Evolutionary conservation across 2,113 vertebrate species (phyloP), one percentile per base, ranked within the genome.

Genomic region (Caranx ignobilis): DNA sequence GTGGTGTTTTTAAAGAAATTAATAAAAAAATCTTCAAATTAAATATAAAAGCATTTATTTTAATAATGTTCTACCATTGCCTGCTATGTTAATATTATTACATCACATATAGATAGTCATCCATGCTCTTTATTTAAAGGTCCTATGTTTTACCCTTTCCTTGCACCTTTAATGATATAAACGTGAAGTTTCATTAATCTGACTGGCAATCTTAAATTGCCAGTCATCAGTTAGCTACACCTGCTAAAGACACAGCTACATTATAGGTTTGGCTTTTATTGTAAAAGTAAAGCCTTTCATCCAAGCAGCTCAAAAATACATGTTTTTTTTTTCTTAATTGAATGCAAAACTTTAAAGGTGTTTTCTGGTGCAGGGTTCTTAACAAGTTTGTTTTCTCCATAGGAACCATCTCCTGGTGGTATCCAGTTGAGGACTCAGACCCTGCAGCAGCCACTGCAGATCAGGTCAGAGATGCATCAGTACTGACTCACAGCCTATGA

Each of bases 401-500:
- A 19, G 56, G 26, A 85, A 37, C 39, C 21, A 31, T 68, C 69
- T 69, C 48, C 50, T n/a, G 19, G 52, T 18, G 48, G 35, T 60
- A 61, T 45, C 52, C 63, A 39, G 35, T 54, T 41, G 72, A 65
- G 56, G 45, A 67, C 63, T 75, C 56, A 18, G 13, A 55, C 13
- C 52, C 34, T 26, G 34, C 11, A 21, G 13, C 39, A 55, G 73
- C 60, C 43, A 32, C 52, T 48, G 48, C 60, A 45, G 41, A 47
- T 37, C 45, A n/a, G 79, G 75, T 82, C 69, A 75, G 54, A 60
- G 57, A 45, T 57, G 52, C 63, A 67, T 69, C 57, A 34, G 13
- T 19, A 3, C 63, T 11, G 69, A 63, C 74, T 77, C 50, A 37
- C 72, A 45, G n/a, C 77, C 67, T 60, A 72, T 76, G 77, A 71